Base-by-base conservation (phyloP, 2,888 invertebrate species). In the Gymnoscelis rufifasciata region DNA sequence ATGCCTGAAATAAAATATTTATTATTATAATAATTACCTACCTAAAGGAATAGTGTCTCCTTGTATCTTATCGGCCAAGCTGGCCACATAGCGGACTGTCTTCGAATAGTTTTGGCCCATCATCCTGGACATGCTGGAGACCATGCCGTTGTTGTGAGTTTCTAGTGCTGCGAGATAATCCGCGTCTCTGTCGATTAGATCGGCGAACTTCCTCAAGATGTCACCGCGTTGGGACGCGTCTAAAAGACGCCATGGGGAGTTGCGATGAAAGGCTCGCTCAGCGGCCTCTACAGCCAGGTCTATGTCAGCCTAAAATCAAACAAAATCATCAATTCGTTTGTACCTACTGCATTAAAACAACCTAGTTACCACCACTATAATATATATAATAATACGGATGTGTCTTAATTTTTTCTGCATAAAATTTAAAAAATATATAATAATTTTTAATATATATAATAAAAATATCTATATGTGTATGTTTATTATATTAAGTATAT, bases 121-220 rank as follows among this genome's bases (percentile, higher is more conserved):
- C 91, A 57, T 89, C 82, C 52, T 90, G 90, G 93, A 84, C 55
- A 88, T 77, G 5, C 80, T 71, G 64, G 91, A 92, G 0, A 97
- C 93, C 79, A 96, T 97, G 13, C 97, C 97, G 79, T 97, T 97
- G 74, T 98, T 96, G 49, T 95, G 74, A 0, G 97, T 95, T 86
- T 98, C 97, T 66, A 98, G 86, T 60, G 94, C 94, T 29, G 93
- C 93, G 28, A 96, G 69, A 62, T 95, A 95, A 1, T 86, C 83
- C 1, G 84, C 79, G 75, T 97, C 94, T 35, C 93, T 87, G 68
- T 94, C 93, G 5, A 97, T 87, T 0, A 96, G 86, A 74, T 95
- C 94, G 0, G 96, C 95, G 49, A 97, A 86, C 54, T 90, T 91
- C 71, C 92, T 81, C 3, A 98, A 74, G 1, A 97, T 78, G 13